Evolutionary conservation across 2,113 vertebrate genomes (phyloP), one percentile per base, ranked within the genome.

Genomic region (Antechinus stuartii): DNA sequence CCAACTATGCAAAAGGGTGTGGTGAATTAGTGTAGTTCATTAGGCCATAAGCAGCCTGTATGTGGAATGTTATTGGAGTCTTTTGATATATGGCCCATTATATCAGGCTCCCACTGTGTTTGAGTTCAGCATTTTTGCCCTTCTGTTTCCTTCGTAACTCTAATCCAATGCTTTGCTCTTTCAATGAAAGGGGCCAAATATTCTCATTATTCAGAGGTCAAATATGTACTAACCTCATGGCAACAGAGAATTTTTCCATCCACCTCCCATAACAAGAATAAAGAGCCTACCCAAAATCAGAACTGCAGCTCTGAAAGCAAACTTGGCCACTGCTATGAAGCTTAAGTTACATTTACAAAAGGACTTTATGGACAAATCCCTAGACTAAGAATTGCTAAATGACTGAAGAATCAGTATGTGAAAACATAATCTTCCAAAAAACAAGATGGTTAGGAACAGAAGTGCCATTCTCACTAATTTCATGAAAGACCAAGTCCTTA

Each of bases 321-420:
- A 90, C 8, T 7, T 1, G 12, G 25, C 42, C 16, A 55, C 1
- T 0, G 0, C n/a, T 2, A 19, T 0, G 6, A 22, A 1, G 2
- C 3, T 46, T 4, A 0, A n/a, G 22, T 47, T n/a, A 24, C 54
- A 23, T 30, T 26, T 6, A 22, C 0, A 22, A 53, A 49, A 30
- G 27, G 4, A 84, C 2, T 3, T 12, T 25, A 2, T 22, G 30
- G 42, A 4, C 27, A 95, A 22, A 2, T 0, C 9, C 12, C 2
- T 0, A 0, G 54, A 47, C 46, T 35, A n/a, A 47, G 27, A 24
- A 16, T 49, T 53, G 19, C 14, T 0, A 56, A 49, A 42, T 52
- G 50, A 57, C 2, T 54, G 24, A 12, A 42, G 42, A 24, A 26
- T 1, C 11, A 52, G 24, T 50, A 19, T 9, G 24, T 52, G 53